These are phyloP conservation scores for Scaptomyza cyrtandrae DNA, from an alignment of 2,888 invertebrate species.

Conservation along the genomic window DNA sequence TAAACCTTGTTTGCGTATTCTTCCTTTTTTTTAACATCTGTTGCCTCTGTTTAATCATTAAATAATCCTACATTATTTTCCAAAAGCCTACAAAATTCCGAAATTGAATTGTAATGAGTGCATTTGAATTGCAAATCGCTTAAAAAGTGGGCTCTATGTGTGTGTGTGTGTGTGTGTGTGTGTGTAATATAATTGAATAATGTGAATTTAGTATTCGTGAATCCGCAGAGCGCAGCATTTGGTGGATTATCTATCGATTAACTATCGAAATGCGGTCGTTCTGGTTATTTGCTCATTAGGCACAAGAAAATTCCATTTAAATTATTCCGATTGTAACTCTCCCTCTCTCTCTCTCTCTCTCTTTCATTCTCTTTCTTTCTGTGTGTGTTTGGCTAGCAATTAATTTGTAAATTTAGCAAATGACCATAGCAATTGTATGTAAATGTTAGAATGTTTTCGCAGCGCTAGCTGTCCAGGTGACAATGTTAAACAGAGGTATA, in stretches of 20 bases:
- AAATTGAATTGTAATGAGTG: conserved; percentile 33
- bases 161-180: background rate
- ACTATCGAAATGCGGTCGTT: conserved; percentile 58
- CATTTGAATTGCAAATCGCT: conserved; percentile 4
- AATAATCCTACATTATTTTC: background rate
- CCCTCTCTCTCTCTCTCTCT: conserved; percentile 28
- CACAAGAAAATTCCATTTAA: conserved; percentile 54
- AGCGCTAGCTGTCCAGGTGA: conserved; percentile 51
- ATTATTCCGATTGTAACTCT: conserved; percentile 27
- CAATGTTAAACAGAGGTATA: conserved; percentile 38
- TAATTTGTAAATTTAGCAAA: conserved; percentile 78
- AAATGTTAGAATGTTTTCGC: conserved; percentile 65
- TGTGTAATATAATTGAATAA: conserved; percentile 19
- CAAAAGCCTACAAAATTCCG: conserved; percentile 1
- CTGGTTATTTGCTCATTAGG: conserved; percentile 57
- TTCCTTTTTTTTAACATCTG: background rate
- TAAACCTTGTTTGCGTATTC: background rate
- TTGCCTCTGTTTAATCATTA: background rate
- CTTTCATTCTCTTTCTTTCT: no score
- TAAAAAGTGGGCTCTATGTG: background rate
- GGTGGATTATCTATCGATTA: conserved; percentile 50
- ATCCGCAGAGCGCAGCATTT: conserved; percentile 24
- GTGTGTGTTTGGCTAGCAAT: conserved; percentile 49
- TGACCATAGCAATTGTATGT: conserved; percentile 70
- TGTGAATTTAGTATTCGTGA: conserved; percentile 7